phyloP scores from a whole-genome alignment of 2,113 vertebrate genomes.

The Dromiciops gliroides region DNA sequence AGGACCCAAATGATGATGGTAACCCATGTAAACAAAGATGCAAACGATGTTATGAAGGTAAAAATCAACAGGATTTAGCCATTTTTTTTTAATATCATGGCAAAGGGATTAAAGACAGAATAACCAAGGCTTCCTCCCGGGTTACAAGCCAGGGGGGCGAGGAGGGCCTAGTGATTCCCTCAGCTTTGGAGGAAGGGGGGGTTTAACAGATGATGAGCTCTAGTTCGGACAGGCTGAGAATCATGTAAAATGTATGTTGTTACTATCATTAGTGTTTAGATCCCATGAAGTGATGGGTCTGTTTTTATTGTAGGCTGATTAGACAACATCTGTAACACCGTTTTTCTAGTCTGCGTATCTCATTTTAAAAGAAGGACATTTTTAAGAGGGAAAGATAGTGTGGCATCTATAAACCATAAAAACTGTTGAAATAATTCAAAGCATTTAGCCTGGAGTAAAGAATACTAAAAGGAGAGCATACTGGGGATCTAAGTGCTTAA shows the following conservation, averaged over 20 bases:
- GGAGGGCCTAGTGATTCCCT: not conserved
- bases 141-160: not conserved
- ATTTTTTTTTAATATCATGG: not conserved
- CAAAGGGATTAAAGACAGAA: not conserved
- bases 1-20: not conserved
- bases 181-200: not conserved
- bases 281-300: not conserved
- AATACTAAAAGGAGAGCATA: not conserved
- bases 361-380: not conserved
- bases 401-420: not conserved
- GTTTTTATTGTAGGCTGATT: not conserved
- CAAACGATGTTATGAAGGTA: not conserved
- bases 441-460: not conserved
- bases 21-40: not conserved
- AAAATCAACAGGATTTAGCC: not conserved
- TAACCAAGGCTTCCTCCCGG: not conserved
- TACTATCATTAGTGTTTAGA: not conserved
- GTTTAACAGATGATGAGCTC: not conserved
- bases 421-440: not conserved
- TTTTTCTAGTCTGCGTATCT: not conserved
- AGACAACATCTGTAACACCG: not conserved
- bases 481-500: not conserved
- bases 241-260: not conserved
- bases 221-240: not conserved
- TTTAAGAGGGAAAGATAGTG: not conserved